Evolutionary conservation across 1,140 invertebrate genomes (phyloP), one percentile per base, ranked within the genome.

Genomic region (Diorhabda carinulata): DNA sequence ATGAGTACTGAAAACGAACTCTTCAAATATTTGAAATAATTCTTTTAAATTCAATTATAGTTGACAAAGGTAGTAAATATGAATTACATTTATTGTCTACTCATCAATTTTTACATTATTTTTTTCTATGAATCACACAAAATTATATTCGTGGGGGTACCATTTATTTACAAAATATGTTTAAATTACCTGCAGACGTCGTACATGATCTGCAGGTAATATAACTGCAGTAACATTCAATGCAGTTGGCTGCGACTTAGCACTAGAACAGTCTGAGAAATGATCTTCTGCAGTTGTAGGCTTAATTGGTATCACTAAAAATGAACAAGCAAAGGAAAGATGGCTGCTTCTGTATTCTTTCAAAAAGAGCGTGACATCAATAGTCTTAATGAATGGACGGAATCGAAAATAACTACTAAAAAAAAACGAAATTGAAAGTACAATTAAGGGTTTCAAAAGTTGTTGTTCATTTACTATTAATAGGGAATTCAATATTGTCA

Each of bases 331-430:
- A 42, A 71, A 70, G 59, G 65, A 70, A 45, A 71, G 67, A 71
- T 73, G 70, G 74, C 25, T 76, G 42, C 71, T 78, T 70, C 60
- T 76, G 7, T 75, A 77, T 76, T 61, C 64, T 10, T 66, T 72
- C 45, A 67, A 72, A 72, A 72, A 70, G 42, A 52, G 52, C 44
- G 73, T 73, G 70, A 76, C 64, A 75, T 74, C 68, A 75, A 75
- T 74, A 58, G 52, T 61, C 75, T 75, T 72, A 75, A 75, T 75
- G 74, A 74, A 75, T 77, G 74, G 74, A 74, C 66, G 57, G 64
- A 76, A 76, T 70, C 70, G 4, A 73, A 72, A 61, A 75, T 75
- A 42, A 69, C 70, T 61, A 72, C 66, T 57, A 69, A 76, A 64
- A 73, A 75, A 71, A 68, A 75, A 41, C 25, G 72, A 76, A 57